Evolutionary conservation across 2,888 invertebrate genomes (phyloP), one percentile per base, ranked within the genome.

Genomic region (Parelbella ahira): DNA sequence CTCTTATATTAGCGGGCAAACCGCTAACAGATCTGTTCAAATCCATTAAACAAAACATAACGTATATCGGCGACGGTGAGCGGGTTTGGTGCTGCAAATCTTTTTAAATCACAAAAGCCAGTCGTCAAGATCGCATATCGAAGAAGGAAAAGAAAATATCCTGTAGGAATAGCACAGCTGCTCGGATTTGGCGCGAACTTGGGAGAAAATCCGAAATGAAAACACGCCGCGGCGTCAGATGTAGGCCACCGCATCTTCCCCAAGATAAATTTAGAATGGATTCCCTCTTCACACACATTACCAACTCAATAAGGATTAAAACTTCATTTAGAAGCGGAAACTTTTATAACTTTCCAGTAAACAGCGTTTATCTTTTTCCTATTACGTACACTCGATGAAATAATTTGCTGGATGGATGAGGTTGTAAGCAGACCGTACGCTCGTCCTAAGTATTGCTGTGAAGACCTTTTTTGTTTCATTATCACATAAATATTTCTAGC

Each of bases 21-120:
- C n/a, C n/a, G n/a, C n/a, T n/a, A n/a, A n/a, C n/a, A n/a, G n/a
- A n/a, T n/a, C n/a, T n/a, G n/a, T n/a, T n/a, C n/a, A n/a, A n/a
- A n/a, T n/a, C n/a, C n/a, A n/a, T n/a, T n/a, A n/a, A n/a, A 53
- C 47, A 59, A 58, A 59, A 63, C 57, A 60, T 53, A 54, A 49
- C 54, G 58, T 54, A 48, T 49, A 58, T 39, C 54, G 57, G 61
- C 66, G 63, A 58, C 63, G 54, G 57, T 81, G 82, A 82, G 81
- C 81, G 77, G 74, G 71, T 81, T 82, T 79, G 65, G 69, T 53
- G 63, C 53, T 58, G 71, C 64, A 80, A 83, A 86, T 83, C 82
- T 83, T 84, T 84, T 83, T 80, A 84, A 84, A 84, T 80, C 82
- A 77, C 80, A 82, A 84, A 82, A 86, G 76, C 78, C 69, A 82